Conservation (phyloP, 2,797 vertebrate species). For the Chrysocyon brachyurus region DNA sequence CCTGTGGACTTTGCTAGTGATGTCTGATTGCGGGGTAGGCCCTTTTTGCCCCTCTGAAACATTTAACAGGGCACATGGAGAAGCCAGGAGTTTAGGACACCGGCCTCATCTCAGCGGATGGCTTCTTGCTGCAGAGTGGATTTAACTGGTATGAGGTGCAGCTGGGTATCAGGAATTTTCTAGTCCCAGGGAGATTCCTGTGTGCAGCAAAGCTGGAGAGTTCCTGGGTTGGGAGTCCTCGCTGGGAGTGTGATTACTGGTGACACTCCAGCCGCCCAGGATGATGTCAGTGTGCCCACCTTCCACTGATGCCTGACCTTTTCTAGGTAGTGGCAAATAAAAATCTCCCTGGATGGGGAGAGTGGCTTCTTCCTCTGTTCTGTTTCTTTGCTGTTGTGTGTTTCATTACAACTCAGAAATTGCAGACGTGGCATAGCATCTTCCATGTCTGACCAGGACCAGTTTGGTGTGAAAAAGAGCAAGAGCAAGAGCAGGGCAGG, state of each 20-base stretch:
- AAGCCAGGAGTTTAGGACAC: not conserved
- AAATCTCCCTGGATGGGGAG: not conserved
- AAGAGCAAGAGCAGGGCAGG: not conserved
- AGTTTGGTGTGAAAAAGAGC: not conserved
- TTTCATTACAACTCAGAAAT: not conserved
- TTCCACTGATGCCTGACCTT: too few species aligned
- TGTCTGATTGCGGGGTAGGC: not conserved
- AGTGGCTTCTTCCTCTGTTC: not conserved
- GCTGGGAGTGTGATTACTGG: not conserved
- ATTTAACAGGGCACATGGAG: not conserved
- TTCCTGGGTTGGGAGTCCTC: not conserved
- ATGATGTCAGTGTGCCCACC: not conserved
- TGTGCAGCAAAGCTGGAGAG: not conserved
- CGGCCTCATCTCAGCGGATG: not conserved
- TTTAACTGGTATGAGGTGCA: not conserved
- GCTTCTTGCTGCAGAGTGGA: not conserved
- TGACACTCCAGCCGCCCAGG: accelerated
- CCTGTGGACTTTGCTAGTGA: not conserved
- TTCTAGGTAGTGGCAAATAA: not conserved
- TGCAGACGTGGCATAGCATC: not conserved
- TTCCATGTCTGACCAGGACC: not conserved
- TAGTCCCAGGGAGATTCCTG: not conserved
- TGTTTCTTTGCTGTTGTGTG: not conserved
- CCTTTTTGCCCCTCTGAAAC: not conserved
- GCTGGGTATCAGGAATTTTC: not conserved